Evolutionary conservation across 1,140 invertebrate genomes (phyloP), one percentile per base, ranked within the genome.

Genomic region (Amyelois transitella): DNA sequence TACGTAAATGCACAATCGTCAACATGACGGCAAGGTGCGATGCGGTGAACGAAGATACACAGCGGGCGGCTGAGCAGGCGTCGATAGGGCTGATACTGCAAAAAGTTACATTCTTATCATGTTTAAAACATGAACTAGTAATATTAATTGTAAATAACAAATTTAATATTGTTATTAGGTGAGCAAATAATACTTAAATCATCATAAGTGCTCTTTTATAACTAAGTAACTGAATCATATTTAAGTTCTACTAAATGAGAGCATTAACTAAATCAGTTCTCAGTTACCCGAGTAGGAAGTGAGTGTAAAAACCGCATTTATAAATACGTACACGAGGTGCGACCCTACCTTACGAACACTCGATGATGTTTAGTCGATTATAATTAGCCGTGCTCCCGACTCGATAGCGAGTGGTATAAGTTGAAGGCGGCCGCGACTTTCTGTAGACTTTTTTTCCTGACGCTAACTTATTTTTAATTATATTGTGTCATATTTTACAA

Each of bases 341-440:
- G 77, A 81, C 81, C 81, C 81, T 86, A 81, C 78, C 53, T 79
- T 77, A 82, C 74, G 65, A 82, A 65, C 74, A 78, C 77, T 79
- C 81, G 78, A 84, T 87, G 81, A 87, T 83, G 79, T 86, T 85
- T 82, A 85, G 81, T 77, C 70, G 81, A 83, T 86, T 87, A 87
- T 87, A 87, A 87, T 87, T 87, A 87, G 84, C 82, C 66, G 60
- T 72, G 77, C 77, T 76, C 72, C 81, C 75, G 68, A 76, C 74
- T 67, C 70, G 69, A 63, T 14, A 55, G 60, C 17, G 21, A 21
- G 43, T 60, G 69, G 66, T 56, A 20, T 54, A 74, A 72, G 66
- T 67, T 18, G 70, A 28, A 61, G 68, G 58, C 55, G 52, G 18
- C 12, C 47, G 47, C 63, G 52, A 22, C 18, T 10, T 49, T 21